A percentile compares a stretch with the other conserved stretches of the same genome.
Conservation (phyloP, 2,797 vertebrate genomes). For the Bucorvus abyssinicus region DNA sequence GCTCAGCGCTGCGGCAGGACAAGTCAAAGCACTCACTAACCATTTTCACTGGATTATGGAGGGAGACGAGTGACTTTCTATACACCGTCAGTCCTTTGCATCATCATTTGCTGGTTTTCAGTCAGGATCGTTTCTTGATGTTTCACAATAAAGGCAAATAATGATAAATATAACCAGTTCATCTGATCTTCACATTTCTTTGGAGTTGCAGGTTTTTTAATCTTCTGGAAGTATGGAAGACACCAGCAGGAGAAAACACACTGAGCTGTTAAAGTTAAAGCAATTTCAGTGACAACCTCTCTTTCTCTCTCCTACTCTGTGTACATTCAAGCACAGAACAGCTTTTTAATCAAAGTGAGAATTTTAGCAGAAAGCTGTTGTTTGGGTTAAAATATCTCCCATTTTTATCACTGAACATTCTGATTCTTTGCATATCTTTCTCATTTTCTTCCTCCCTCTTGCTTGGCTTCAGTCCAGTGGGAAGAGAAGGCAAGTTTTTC, state of each 20-base stretch:
- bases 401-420: slow-evolving; percentile 30
- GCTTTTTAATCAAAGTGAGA: slow-evolving; percentile 40
- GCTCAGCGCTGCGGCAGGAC: not conserved
- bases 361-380: slow-evolving; percentile 53
- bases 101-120: not conserved
- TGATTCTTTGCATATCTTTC: not conserved
- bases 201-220: not conserved
- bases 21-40: not conserved
- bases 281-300: not conserved
- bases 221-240: not conserved
- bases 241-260: not conserved
- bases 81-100: not conserved
- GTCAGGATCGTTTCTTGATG: not conserved
- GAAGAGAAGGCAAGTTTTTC: not conserved
- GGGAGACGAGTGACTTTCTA: not conserved
- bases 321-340: not conserved
- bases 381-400: slow-evolving; percentile 61
- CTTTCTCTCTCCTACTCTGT: slow-evolving; percentile 14
- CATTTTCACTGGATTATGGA: not conserved
- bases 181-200: not conserved
- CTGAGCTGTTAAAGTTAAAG: not conserved
- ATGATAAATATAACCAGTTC: not conserved
- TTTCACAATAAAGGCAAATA: not conserved
- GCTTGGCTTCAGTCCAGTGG: not conserved
- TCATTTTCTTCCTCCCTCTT: not conserved